These are phyloP conservation scores for Mimas tiliae DNA, from an alignment of 2,888 invertebrate genomes.

Conservation along the genomic window DNA sequence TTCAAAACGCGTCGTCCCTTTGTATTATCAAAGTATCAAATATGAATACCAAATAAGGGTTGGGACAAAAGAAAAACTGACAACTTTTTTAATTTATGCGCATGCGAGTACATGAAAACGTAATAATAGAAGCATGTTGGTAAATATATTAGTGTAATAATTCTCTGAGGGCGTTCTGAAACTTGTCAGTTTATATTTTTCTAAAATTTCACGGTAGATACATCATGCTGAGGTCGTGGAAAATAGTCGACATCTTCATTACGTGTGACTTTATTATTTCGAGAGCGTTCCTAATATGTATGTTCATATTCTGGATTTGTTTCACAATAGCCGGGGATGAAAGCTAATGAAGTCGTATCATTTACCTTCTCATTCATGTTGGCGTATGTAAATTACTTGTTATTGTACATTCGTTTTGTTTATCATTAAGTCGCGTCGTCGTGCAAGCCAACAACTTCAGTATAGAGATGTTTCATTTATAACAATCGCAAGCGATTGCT, in stretches of 20 bases:
- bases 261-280: slow-evolving; percentile 48
- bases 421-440: slow-evolving; percentile 14
- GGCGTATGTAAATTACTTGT: slow-evolving; percentile 18
- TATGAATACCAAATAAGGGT: slow-evolving; percentile 85
- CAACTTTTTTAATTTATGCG: slow-evolving; percentile 83
- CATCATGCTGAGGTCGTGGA: slow-evolving; percentile 71
- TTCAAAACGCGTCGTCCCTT: slow-evolving; percentile 76
- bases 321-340: slow-evolving; percentile 46
- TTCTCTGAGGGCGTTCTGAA: slow-evolving; percentile 71
- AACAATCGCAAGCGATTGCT: no score
- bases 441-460: background rate
- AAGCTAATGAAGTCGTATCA: slow-evolving; percentile 50
- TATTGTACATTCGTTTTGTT: slow-evolving; percentile 16
- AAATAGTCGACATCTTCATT: slow-evolving; percentile 78
- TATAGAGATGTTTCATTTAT: background rate
- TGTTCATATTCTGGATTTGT: slow-evolving; percentile 25
- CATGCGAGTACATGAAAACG: slow-evolving; percentile 82
- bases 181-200: slow-evolving; percentile 70
- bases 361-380: slow-evolving; percentile 15
- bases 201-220: slow-evolving; percentile 82
- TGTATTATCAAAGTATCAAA: slow-evolving; percentile 83
- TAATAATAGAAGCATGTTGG: slow-evolving; percentile 83
- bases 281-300: slow-evolving; percentile 33
- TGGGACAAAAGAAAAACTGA: slow-evolving; percentile 82
- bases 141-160: slow-evolving; percentile 84